Conservation (phyloP, 2,113 vertebrate species). For the Nycticebus coucang region DNA sequence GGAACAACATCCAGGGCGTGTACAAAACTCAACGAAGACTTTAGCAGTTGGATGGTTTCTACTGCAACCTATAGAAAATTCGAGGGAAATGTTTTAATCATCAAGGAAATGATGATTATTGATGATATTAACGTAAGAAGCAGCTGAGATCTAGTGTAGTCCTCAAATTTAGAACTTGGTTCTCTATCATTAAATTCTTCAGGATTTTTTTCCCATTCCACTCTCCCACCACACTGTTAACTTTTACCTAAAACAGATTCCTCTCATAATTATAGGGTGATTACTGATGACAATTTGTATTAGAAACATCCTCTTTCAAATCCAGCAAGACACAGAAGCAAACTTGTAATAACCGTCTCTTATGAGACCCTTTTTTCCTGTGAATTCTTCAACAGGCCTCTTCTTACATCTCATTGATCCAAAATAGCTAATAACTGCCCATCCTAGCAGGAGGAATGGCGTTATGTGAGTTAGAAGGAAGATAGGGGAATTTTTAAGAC, state of each 20-base stretch:
- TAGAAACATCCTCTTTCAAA: not conserved
- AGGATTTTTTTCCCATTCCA: not conserved
- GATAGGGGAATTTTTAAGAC: not conserved
- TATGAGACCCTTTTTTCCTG: not conserved
- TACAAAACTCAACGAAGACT: not conserved
- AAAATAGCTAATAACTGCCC: not conserved
- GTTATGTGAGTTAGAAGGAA: not conserved
- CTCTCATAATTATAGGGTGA: not conserved
- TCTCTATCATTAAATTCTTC: not conserved
- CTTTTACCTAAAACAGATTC: not conserved
- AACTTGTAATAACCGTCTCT: not conserved
- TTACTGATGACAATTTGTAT: not conserved
- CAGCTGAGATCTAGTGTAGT: not conserved
- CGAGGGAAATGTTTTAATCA: not conserved
- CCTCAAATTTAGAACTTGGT: not conserved
- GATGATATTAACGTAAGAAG: not conserved
- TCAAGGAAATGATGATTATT: not conserved
- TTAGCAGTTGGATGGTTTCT: not conserved
- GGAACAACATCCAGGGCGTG: not conserved
- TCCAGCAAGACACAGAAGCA: not conserved
- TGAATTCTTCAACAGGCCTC: not conserved
- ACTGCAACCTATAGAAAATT: not conserved
- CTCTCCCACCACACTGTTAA: not conserved
- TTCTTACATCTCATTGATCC: not conserved
- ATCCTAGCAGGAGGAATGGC: not conserved